Conservation (phyloP, 2,113 vertebrate genomes). For the Apodemus speciosus region DNA sequence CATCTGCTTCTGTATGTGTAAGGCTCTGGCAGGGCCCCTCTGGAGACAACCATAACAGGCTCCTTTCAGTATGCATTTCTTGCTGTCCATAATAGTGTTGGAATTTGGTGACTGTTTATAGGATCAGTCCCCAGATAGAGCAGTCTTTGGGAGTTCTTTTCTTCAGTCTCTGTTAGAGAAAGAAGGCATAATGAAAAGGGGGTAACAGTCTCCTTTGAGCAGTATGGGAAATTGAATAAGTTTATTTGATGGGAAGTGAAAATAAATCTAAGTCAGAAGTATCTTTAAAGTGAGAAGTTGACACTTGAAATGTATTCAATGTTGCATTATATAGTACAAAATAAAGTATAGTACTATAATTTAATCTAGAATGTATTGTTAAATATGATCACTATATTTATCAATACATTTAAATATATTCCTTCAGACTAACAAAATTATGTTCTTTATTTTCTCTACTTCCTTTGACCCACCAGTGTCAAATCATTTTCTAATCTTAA, state of each 20-base stretch:
- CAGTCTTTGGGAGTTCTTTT: too few species aligned
- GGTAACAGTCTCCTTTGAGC: background rate
- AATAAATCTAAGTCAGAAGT: too few species aligned
- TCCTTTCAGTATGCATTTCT: too few species aligned
- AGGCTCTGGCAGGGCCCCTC: too few species aligned
- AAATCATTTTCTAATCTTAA: background rate
- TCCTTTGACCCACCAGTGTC: background rate
- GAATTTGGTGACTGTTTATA: too few species aligned
- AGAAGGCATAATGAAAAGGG: rapidly evolving
- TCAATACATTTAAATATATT: background rate
- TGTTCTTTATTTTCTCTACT: background rate
- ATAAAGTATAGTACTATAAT: background rate
- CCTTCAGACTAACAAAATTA: background rate
- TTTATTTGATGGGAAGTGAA: background rate
- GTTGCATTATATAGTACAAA: background rate
- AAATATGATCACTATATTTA: background rate
- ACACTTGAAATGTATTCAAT: background rate
- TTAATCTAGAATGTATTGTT: background rate
- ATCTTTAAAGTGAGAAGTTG: too few species aligned
- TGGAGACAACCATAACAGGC: too few species aligned
- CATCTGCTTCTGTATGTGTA: too few species aligned
- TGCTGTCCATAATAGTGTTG: too few species aligned
- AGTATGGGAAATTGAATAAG: background rate
- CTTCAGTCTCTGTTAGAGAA: background rate
- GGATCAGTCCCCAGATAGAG: too few species aligned